Base-by-base conservation (phyloP, 2,113 vertebrate species). In the Neogobius melanostomus region DNA sequence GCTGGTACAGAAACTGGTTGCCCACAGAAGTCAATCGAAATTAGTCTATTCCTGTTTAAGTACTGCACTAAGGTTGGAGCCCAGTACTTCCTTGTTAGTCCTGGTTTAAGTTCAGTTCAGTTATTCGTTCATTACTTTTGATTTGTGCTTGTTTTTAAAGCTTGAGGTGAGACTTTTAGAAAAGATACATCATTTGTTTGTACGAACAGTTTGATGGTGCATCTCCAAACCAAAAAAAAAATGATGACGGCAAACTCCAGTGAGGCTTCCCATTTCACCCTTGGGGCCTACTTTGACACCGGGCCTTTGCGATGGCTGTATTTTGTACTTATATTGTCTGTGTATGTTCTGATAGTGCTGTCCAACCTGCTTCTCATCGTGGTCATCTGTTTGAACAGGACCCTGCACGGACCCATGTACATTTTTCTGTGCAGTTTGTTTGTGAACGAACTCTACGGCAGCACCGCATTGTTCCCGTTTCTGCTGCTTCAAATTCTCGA, bases 361-460 rank as follows among this genome's bases (percentile, higher is more conserved):
- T 48, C 66, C 42, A 88, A 85, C 74, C 21, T 21, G 42, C 8
- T 79, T 12, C 54, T 88, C 3, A 76, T 81, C 64, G 56, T 48
- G 43, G 42, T 83, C 9, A 88, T 84, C 53, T 85, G 44, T 54
- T 12, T 71, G 7, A 80, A 85, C 11, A 78, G 73, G 28, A 71
- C 68, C 12, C 54, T 87, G 28, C 81, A 87, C 49, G 78, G 85
- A n/a, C 85, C 83, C 16, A 85, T 85, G 83, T 87, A 83, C 42
- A 6, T 61, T 0, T 61, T 85, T 49, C 52, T 87, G 9, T 79
- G 82, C 46, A 81, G 53, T 69, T 56, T 87, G 52, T 78, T 52
- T 74, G 28, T 75, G 8, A 87, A 87, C 78, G 76, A 82, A 57
- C 66, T 87, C 6, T 84, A 76, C 50, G 85, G 85, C 1, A 79